Evolutionary conservation across 1,140 invertebrate species (phyloP).

Genomic region (Panagrolaimus sp.): DNA sequence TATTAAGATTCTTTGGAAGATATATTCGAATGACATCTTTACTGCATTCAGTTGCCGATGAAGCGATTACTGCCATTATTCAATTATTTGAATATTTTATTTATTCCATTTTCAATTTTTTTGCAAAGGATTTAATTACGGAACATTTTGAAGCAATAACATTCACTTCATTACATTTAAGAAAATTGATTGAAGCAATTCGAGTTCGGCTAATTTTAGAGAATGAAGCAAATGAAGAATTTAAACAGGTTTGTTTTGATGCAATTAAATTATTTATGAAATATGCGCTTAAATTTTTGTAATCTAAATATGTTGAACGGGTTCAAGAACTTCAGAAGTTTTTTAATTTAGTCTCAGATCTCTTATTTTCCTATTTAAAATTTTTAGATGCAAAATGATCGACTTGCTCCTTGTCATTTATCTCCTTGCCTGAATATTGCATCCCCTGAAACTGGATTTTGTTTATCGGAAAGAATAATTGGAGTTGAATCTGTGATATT

Average conservation of each 20-base stretch:
- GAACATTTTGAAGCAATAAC: slow-evolving; percentile 26
- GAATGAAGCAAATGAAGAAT: neutral
- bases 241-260: neutral
- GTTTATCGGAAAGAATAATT: slow-evolving; percentile 77
- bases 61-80: slow-evolving; percentile 81
- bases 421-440: slow-evolving; percentile 71
- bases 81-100: slow-evolving; percentile 93
- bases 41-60: slow-evolving; percentile 80
- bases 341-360: neutral
- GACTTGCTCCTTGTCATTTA: slow-evolving; percentile 59
- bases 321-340: too few species aligned
- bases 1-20: slow-evolving; percentile 80
- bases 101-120: slow-evolving; percentile 80
- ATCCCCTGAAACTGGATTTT: slow-evolving; percentile 71
- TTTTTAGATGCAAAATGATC: neutral
- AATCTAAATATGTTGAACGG: too few species aligned
- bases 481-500: slow-evolving; percentile 87
- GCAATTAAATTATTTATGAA: too few species aligned
- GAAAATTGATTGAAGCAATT: slow-evolving; percentile 25
- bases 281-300: too few species aligned
- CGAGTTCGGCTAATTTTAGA: slow-evolving; percentile 15
- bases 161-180: slow-evolving; percentile 24
- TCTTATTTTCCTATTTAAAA: too few species aligned
- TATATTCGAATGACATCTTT: slow-evolving; percentile 85
- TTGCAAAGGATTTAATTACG: slow-evolving; percentile 72